Evolutionary conservation across 1,140 invertebrate genomes (phyloP).

Genomic region (Drosophila ficusphila): DNA sequence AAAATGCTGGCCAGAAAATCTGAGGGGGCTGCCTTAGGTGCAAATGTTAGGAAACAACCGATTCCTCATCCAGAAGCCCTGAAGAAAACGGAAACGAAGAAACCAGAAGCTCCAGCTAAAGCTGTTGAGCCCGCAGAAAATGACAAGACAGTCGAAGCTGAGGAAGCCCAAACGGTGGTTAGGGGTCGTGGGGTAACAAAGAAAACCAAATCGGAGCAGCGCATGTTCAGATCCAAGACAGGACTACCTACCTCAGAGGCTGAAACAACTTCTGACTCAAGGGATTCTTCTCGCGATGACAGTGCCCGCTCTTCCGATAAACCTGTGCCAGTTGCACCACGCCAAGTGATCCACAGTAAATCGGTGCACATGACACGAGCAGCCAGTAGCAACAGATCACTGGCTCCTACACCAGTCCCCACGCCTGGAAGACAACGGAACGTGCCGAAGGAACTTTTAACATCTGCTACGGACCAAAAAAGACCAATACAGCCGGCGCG

Average conservation of each 20-base stretch:
- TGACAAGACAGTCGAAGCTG: background rate
- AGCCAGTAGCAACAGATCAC: constrained; percentile 18
- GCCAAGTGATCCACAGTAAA: background rate
- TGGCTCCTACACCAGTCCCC: constrained; percentile 15
- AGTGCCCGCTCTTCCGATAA: background rate
- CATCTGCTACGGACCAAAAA: background rate
- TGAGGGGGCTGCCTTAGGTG: background rate
- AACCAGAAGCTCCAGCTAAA: background rate
- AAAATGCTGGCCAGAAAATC: constrained; percentile 7
- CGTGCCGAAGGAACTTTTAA: background rate
- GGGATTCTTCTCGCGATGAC: constrained; percentile 7
- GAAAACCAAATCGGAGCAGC: background rate
- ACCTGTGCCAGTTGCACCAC: background rate
- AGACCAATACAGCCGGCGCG: background rate
- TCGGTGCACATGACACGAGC: constrained; percentile 20
- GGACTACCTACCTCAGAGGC: background rate
- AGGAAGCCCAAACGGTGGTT: background rate
- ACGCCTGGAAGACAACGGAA: background rate
- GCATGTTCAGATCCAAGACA: background rate
- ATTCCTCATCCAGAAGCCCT: background rate
- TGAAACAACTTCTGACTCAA: background rate
- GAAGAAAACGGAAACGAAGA: background rate
- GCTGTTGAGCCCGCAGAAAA: background rate
- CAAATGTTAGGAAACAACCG: background rate
- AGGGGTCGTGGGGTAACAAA: background rate